phyloP scores from a whole-genome alignment of 2,797 vertebrate genomes.

The Meriones psammophilus region DNA sequence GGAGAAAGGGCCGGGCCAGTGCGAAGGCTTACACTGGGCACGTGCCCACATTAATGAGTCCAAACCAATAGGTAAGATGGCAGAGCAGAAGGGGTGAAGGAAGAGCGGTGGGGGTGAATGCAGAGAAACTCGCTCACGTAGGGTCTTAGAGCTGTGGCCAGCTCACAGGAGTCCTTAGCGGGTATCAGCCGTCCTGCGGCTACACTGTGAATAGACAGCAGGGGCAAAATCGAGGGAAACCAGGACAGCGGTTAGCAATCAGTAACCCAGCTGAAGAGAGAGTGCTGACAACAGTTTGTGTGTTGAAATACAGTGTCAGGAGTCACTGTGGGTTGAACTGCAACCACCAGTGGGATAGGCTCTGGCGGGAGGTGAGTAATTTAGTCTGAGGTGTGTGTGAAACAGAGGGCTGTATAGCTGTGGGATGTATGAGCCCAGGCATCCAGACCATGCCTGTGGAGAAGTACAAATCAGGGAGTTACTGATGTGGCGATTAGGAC shows the following conservation, averaged over 20 bases:
- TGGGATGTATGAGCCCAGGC: neutral
- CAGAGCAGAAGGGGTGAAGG: constrained; percentile 18
- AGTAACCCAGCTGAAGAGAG: neutral
- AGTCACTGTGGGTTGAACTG: neutral
- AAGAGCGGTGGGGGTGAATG: no score
- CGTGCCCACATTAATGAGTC: neutral
- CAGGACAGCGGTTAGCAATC: neutral
- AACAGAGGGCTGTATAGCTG: no score
- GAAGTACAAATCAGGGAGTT: neutral
- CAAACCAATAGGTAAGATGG: neutral
- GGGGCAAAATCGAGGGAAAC: neutral
- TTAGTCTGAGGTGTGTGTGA: neutral
- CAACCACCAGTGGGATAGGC: neutral
- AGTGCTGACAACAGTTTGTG: no score
- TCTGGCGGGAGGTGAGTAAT: neutral
- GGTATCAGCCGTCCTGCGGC: neutral
- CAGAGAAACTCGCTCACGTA: neutral
- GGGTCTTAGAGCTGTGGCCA: neutral
- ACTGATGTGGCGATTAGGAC: neutral
- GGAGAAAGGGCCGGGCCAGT: neutral
- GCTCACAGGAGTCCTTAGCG: neutral
- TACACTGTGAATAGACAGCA: neutral
- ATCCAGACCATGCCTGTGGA: neutral
- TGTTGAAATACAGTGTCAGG: neutral
- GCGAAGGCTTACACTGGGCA: neutral